phyloP scores from a whole-genome alignment of 1,140 invertebrate species.

The Drosophila sulfurigaster region DNA sequence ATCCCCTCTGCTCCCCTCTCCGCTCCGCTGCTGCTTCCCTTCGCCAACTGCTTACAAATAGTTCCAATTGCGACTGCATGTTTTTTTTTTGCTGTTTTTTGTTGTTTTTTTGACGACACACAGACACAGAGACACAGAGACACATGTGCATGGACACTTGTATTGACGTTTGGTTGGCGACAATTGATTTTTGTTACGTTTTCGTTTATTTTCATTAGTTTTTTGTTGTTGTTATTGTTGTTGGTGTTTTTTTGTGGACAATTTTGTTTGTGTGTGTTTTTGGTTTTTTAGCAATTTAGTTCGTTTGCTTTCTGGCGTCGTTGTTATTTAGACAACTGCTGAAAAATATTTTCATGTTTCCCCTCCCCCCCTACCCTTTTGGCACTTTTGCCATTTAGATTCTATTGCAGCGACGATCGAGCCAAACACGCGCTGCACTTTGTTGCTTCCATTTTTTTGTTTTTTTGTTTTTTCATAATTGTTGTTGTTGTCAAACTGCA shows the following conservation, averaged over 20 bases:
- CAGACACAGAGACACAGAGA: slow-evolving; percentile 30
- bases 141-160: slow-evolving; percentile 60
- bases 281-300: slow-evolving; percentile 78
- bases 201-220: slow-evolving; percentile 80
- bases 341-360: slow-evolving; percentile 59
- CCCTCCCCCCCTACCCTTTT: neutral
- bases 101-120: slow-evolving; percentile 67
- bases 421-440: slow-evolving; percentile 73
- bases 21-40: neutral
- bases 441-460: slow-evolving; percentile 48
- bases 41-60: slow-evolving; percentile 53
- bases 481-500: slow-evolving; percentile 54
- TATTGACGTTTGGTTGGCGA: slow-evolving; percentile 82
- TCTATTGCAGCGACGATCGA: slow-evolving; percentile 44
- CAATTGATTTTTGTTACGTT: slow-evolving; percentile 83
- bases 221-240: slow-evolving; percentile 40
- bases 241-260: slow-evolving; percentile 32
- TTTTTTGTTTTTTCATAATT: slow-evolving; percentile 40
- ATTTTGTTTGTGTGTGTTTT: slow-evolving; percentile 42
- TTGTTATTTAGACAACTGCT: slow-evolving; percentile 80
- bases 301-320: slow-evolving; percentile 75
- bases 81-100: slow-evolving; percentile 29
- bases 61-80: slow-evolving; percentile 75
- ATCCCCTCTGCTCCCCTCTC: neutral
- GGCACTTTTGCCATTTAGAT: slow-evolving; percentile 15